A percentile compares a stretch with the other conserved stretches of the same genome.
Evolutionary conservation across 2,888 invertebrate species (phyloP).

Genomic region (Leptopilina drosophilae): DNA sequence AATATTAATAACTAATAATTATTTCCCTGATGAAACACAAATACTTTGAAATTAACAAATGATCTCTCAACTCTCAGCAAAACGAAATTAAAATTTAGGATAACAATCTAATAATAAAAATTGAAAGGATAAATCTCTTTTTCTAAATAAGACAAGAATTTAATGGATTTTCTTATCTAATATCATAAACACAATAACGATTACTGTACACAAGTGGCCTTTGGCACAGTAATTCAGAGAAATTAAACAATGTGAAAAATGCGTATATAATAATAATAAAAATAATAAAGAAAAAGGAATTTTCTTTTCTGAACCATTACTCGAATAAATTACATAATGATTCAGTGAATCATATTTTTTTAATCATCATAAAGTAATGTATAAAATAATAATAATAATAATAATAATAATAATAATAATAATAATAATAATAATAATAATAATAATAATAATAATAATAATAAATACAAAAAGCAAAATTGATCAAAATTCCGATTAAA

Average conservation of each 20-base stretch:
- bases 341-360: neutral
- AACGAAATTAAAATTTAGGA: no score
- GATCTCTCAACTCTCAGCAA: no score
- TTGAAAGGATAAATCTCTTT: conserved; percentile 41
- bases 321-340: conserved; percentile 1
- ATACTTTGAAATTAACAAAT: no score
- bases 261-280: neutral
- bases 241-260: conserved; percentile 6
- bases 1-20: no score
- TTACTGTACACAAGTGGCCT: conserved; percentile 14
- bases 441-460: neutral
- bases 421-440: no score
- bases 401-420: no score
- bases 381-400: neutral
- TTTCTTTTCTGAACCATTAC: neutral
- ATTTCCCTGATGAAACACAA: no score
- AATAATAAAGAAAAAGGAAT: neutral
- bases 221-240: conserved; percentile 2
- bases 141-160: conserved; percentile 41
- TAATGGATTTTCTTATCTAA: conserved; percentile 36
- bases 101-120: conserved; percentile 8
- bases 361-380: neutral
- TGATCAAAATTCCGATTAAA: neutral
- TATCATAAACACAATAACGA: conserved; percentile 41
- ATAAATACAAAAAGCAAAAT: neutral